These are phyloP conservation scores for Archips xylosteana DNA, from an alignment of 2,888 invertebrate species.

Conservation along the genomic window DNA sequence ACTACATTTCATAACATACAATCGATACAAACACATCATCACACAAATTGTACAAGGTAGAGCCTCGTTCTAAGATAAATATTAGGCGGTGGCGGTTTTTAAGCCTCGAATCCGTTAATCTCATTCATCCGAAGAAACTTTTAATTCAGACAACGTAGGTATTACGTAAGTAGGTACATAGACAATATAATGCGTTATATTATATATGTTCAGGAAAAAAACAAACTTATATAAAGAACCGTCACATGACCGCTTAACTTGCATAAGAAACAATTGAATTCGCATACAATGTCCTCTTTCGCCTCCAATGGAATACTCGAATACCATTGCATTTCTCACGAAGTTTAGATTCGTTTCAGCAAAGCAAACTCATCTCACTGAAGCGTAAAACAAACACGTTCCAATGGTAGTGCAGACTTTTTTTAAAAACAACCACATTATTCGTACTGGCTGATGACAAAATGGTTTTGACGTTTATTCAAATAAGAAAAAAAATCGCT, in stretches of 20 bases:
- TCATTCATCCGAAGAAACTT: no score
- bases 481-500: neutral
- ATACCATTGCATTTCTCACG: slow-evolving; percentile 11
- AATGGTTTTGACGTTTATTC: slow-evolving; percentile 2
- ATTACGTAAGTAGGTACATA: no score
- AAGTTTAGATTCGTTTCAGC: slow-evolving; percentile 21
- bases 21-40: neutral
- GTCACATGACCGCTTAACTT: neutral
- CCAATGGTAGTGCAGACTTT: slow-evolving; percentile 16
- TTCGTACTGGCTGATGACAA: slow-evolving; percentile 10
- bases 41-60: no score
- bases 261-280: neutral
- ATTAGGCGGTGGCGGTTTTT: neutral
- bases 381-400: slow-evolving; percentile 16
- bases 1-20: slow-evolving; percentile 22
- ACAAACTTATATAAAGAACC: neutral
- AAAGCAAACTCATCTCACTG: slow-evolving; percentile 23
- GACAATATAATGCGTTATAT: neutral
- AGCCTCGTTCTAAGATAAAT: no score
- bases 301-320: neutral
- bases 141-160: no score
- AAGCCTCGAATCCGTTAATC: no score
- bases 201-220: neutral
- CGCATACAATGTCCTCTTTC: slow-evolving; percentile 8
- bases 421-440: slow-evolving; percentile 1